Evolutionary conservation across 2,113 vertebrate genomes (phyloP).

Genomic region (Upupa epops): DNA sequence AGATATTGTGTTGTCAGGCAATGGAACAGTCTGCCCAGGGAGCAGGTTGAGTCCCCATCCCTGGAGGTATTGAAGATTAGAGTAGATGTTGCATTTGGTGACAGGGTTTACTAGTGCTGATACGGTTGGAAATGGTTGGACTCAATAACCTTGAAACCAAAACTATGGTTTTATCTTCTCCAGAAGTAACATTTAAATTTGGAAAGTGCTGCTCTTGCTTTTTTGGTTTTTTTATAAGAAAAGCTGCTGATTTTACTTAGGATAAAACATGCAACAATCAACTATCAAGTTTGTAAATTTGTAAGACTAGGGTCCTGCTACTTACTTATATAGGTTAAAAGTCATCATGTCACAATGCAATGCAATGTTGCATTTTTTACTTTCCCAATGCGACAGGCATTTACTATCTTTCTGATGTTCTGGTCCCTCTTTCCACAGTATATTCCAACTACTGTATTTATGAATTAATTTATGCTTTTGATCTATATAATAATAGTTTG

Average conservation of each 20-base stretch:
- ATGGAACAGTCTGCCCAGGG: too few relatives aligned
- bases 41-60: too few relatives aligned
- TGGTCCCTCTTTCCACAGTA: not conserved
- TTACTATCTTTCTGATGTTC: not conserved
- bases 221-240: not conserved
- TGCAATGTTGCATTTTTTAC: not conserved
- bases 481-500: not conserved
- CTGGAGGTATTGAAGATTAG: too few relatives aligned
- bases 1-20: too few relatives aligned
- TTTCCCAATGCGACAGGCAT: not conserved
- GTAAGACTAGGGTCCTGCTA: not conserved
- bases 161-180: not conserved
- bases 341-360: rapidly evolving
- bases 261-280: too few relatives aligned
- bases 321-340: not conserved
- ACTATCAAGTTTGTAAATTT: not conserved
- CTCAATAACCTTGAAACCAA: too few relatives aligned
- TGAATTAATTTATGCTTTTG: conserved; percentile 26
- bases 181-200: not conserved
- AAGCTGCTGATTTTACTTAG: not conserved
- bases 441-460: not conserved
- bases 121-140: too few relatives aligned
- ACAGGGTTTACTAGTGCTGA: too few relatives aligned
- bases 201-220: not conserved
- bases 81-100: too few relatives aligned